Base-by-base conservation (phyloP, 2,888 invertebrate genomes). In the Oasisia sp. region DNA sequence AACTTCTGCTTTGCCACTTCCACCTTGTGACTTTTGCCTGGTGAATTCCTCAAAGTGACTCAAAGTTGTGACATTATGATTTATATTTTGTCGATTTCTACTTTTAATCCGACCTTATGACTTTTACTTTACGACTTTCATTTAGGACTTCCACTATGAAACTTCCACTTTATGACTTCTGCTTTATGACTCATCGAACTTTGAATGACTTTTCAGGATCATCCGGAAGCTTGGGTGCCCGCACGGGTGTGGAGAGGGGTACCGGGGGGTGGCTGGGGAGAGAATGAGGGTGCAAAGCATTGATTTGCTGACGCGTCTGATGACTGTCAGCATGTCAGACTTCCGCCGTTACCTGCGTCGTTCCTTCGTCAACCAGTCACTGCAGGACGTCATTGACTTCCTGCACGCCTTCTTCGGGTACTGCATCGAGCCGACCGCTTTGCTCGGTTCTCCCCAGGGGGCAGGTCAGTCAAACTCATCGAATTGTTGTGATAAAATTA, bases 321-420 rank as follows among this genome's bases (percentile, higher is more conserved):
- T 98, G 93, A 97, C 98, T 8, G 97, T 97, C 32, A 97, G 97
- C 95, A 97, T 97, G 32, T 97, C 97, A 93, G 97, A 97, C 94
- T 98, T 98, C 96, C 97, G 97, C 50, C 97, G 96, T 92, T 98
- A 97, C 95, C 96, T 98, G 74, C 97, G 94, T 93, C 97, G 98
- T 94, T 98, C 98, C 97, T 97, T 99, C 0, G 95, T 95, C 38
- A 97, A 95, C 94, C 97, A 97, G 2, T 97, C 98, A 0, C 97
- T 99, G 56, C 97, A 97, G 32, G 98, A 99, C 93, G 97, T 99
- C 12, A 97, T 99, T 92, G 99, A 99, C 95, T 98, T 99, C 95
- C 97, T 99, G 93, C 99, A 99, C 96, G 98, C 99, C 0, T 98
- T 99, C 94, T 97, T 99, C 92, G 99, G 99, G 9, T 99, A 98